These are phyloP conservation scores for Fistularia commersonii DNA, from an alignment of 2,797 vertebrate genomes.

Conservation along the genomic window DNA sequence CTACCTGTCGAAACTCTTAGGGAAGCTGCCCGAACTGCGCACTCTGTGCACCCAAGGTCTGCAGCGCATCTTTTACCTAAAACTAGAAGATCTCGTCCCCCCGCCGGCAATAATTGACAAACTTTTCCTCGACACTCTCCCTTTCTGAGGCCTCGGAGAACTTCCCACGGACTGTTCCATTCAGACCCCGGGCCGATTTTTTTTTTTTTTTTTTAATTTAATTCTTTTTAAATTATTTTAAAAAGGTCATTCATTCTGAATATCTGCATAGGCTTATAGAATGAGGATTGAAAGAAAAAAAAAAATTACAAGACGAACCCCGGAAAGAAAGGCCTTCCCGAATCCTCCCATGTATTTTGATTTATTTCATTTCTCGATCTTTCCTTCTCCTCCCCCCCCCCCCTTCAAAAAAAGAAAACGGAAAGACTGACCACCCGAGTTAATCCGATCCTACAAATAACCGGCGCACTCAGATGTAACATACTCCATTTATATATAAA, in stretches of 20 bases:
- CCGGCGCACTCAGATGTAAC: slow-evolving; percentile 84
- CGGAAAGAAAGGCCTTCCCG: no score
- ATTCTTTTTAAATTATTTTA: neutral
- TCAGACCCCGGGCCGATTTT: slow-evolving; percentile 57
- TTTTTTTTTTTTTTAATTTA: neutral
- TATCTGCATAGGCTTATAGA: no score
- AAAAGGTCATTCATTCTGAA: slow-evolving; percentile 24
- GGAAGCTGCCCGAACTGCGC: slow-evolving; percentile 98
- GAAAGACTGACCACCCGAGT: slow-evolving; percentile 56
- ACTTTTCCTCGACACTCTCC: slow-evolving; percentile 98
- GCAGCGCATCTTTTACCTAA: slow-evolving; percentile 99
- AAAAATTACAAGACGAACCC: no score
- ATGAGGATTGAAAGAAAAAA: no score
- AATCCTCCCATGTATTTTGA: no score
- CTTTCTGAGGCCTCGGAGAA: slow-evolving; percentile 91
- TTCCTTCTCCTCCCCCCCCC: no score
- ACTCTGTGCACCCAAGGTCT: slow-evolving; percentile 98
- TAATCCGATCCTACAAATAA: slow-evolving; percentile 70
- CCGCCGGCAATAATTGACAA: slow-evolving; percentile 99
- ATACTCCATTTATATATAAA: slow-evolving; percentile 79
- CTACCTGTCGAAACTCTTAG: slow-evolving; percentile 98
- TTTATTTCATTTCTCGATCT: no score
- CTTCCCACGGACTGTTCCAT: slow-evolving; percentile 68
- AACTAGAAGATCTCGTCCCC: slow-evolving; percentile 97
- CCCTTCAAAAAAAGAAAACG: slow-evolving; percentile 29